Evolutionary conservation across 1,140 invertebrate species (phyloP).

Genomic region (Drosophila sp.): DNA sequence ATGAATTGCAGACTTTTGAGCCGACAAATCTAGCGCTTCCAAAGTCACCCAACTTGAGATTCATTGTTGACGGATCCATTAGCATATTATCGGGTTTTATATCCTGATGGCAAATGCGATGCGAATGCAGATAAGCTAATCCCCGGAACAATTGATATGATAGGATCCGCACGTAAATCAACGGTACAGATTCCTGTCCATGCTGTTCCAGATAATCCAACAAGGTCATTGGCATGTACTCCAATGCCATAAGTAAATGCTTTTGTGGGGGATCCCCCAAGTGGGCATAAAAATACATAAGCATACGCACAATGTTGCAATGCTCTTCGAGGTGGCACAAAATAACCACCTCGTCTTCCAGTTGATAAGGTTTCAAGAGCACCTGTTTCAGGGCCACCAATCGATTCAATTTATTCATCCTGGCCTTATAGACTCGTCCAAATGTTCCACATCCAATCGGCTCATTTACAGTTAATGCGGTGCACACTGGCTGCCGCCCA

Average conservation of each 20-base stretch:
- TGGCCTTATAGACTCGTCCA: constrained; percentile 47
- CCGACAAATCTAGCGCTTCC: constrained; percentile 98
- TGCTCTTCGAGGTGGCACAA: constrained; percentile 36
- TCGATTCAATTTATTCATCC: background rate
- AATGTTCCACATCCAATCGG: constrained; percentile 50
- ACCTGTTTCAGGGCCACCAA: constrained; percentile 54
- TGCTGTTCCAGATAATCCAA: constrained; percentile 15
- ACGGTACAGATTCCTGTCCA: background rate
- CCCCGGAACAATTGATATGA: constrained; percentile 99
- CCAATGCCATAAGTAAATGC: constrained; percentile 47
- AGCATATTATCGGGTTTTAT: constrained; percentile 99
- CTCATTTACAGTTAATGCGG: constrained; percentile 11
- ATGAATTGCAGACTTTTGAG: constrained; percentile 98
- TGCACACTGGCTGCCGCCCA: background rate
- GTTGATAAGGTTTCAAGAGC: background rate
- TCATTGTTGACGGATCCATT: constrained; percentile 96
- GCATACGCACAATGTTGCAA: constrained; percentile 45
- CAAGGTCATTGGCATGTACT: constrained; percentile 60
- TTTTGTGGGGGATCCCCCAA: constrained; percentile 7
- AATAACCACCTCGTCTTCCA: constrained; percentile 31
- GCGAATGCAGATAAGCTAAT: constrained; percentile 98
- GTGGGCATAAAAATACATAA: constrained; percentile 19
- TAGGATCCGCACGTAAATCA: constrained; percentile 48
- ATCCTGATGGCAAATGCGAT: constrained; percentile 99
- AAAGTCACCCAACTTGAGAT: constrained; percentile 99